Conservation (phyloP, 2,888 invertebrate species). For the Drosophila setosimentum region DNA sequence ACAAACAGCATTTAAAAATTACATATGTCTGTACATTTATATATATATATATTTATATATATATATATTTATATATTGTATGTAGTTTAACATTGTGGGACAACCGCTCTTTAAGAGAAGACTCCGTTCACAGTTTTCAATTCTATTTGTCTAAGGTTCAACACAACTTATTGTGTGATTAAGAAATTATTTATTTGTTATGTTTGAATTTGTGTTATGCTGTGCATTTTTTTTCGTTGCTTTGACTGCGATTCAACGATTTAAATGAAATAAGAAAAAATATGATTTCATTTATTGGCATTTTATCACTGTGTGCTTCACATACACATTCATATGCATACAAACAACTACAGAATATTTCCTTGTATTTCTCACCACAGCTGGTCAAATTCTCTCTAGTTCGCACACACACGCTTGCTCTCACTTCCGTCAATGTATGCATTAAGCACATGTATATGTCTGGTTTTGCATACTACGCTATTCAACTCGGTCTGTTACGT, state of each 20-base stretch:
- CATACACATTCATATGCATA: background rate
- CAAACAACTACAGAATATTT: constrained; percentile 55
- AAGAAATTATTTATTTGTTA: constrained; percentile 32
- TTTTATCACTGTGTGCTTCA: constrained; percentile 38
- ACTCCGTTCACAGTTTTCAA: background rate
- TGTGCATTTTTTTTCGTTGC: background rate
- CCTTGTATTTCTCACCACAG: constrained; percentile 61
- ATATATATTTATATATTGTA: background rate
- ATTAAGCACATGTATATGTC: constrained; percentile 1
- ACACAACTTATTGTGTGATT: constrained; percentile 40
- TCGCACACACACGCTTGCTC: constrained; percentile 23
- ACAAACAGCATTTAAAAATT: background rate
- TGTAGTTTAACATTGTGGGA: background rate
- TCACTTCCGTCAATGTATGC: constrained; percentile 2
- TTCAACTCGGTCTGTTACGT: constrained; percentile 23
- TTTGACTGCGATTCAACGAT: constrained; percentile 50
- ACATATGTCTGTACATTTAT: background rate
- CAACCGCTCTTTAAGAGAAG: background rate
- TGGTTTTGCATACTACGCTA: constrained; percentile 17
- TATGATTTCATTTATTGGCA: constrained; percentile 23
- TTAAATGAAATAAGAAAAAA: constrained; percentile 4
- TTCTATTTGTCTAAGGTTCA: constrained; percentile 12
- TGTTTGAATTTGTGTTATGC: background rate
- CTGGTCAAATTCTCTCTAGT: constrained; percentile 46
- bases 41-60: background rate